These are phyloP conservation scores for Papilio polyxenes DNA, from an alignment of 1,140 invertebrate species.

Conservation along the genomic window DNA sequence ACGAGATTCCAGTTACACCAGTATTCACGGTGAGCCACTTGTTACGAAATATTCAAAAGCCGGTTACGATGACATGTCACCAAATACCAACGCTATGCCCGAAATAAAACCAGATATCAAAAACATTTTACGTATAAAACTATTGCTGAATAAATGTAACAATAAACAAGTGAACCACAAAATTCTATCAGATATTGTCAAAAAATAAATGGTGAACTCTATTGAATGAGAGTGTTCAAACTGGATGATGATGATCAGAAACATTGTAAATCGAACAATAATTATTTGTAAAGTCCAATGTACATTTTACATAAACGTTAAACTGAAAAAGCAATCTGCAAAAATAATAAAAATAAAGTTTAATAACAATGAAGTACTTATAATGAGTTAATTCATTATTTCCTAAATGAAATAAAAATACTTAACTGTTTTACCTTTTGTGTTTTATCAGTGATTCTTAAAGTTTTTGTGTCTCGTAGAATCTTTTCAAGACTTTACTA, in stretches of 20 bases:
- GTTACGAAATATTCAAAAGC: background rate
- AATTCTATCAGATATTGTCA: background rate
- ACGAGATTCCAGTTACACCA: background rate
- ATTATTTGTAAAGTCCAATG: too few species aligned
- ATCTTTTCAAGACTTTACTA: too few species aligned
- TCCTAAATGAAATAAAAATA: too few species aligned
- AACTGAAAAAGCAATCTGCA: too few species aligned
- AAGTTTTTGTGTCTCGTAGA: too few species aligned
- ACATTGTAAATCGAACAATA: background rate
- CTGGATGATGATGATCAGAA: background rate
- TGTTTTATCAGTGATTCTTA: too few species aligned
- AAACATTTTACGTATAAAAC: background rate
- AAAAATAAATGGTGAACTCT: background rate
- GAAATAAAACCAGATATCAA: background rate
- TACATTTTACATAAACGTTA: background rate
- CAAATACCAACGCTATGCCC: background rate
- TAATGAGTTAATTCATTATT: too few species aligned
- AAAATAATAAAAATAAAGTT: too few species aligned
- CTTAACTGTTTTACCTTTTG: too few species aligned
- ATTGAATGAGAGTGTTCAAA: too few species aligned
- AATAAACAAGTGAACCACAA: background rate
- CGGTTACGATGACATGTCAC: slow-evolving; percentile 4
- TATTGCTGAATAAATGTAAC: background rate
- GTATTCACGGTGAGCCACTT: background rate
- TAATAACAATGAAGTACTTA: too few species aligned